Evolutionary conservation across 2,888 invertebrate genomes (phyloP), one percentile per base, ranked within the genome.

Genomic region (Stenotaenia linearis): DNA sequence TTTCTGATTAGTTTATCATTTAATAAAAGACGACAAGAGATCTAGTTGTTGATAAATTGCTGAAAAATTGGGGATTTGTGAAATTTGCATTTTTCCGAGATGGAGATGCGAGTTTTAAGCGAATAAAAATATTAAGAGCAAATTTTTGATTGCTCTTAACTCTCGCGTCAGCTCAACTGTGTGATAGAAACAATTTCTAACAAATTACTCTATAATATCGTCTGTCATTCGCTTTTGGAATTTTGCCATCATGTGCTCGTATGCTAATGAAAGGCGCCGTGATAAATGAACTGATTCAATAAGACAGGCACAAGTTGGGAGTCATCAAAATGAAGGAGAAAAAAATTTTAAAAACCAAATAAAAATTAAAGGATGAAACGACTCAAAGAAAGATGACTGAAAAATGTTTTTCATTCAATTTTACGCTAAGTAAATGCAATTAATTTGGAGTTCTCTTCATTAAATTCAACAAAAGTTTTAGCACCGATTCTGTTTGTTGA

Each of bases 81-180:
- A 32, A 9, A 45, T 45, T 45, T 45, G 4, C 45, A 45, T 9
- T 45, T 45, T 45, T 4, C 18, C 3, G 45, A 4, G 45, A 32
- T 32, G 5, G 32, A 32, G 32, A 6, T 45, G 18, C 18, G 25
- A 61, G 23, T 61, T 61, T 61, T 61, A 61, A 61, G 25, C 61
- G 61, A 61, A 61, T 61, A 15, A 61, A 25, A 61, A 61, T 25
- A 61, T 61, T 61, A 61, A 23, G 61, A 61, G 61, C 25, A 61
- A 61, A 61, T 61, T 61, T 61, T 61, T 61, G 23, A 61, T 61
- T 23, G 61, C 61, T 61, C 61, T 25, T 61, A 61, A 61, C 61
- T 61, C 61, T 61, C 61, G 61, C 10, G 61, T 61, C 61, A 61
- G 61, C 61, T 61, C 61, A 61, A 61, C 61, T 61, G 61, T 61